phyloP scores from a whole-genome alignment of 2,797 vertebrate species.

The Heteromormyrus szaboi region DNA sequence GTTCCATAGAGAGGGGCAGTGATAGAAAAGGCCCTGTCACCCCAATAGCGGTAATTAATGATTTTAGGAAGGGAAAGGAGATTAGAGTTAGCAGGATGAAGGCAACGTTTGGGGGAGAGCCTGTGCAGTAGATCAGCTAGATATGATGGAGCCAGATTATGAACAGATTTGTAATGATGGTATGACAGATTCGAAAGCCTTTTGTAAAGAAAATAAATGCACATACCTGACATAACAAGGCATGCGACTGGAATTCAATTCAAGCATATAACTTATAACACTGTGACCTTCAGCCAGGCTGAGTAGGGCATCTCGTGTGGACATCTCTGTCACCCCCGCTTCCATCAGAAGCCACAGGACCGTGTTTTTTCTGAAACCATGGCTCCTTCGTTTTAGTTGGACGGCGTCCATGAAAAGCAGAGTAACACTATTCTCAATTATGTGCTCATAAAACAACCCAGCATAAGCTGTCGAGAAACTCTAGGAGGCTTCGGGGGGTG shows the following conservation, averaged over 20 bases:
- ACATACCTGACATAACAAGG: not conserved
- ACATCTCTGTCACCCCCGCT: not conserved
- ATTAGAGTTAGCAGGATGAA: not conserved
- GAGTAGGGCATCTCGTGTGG: not conserved
- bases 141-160: not conserved
- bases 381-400: slow-evolving; percentile 17
- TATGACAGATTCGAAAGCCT: not conserved
- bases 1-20: not conserved
- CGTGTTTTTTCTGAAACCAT: not conserved
- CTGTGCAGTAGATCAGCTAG: too few relatives aligned
- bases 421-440: slow-evolving; percentile 25
- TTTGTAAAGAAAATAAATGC: not conserved
- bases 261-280: not conserved
- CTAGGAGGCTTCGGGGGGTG: not conserved
- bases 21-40: not conserved
- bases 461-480: slow-evolving; percentile 19
- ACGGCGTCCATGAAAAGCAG: slow-evolving; percentile 16
- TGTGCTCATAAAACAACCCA: slow-evolving; percentile 22
- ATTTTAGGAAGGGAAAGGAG: not conserved
- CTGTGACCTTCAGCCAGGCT: not conserved
- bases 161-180: not conserved
- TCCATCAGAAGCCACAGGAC: not conserved
- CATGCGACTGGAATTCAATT: not conserved
- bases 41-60: not conserved
- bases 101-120: not conserved